Evolutionary conservation across 2,113 vertebrate species (phyloP).

Genomic region (Thinocorus orbignyianus): DNA sequence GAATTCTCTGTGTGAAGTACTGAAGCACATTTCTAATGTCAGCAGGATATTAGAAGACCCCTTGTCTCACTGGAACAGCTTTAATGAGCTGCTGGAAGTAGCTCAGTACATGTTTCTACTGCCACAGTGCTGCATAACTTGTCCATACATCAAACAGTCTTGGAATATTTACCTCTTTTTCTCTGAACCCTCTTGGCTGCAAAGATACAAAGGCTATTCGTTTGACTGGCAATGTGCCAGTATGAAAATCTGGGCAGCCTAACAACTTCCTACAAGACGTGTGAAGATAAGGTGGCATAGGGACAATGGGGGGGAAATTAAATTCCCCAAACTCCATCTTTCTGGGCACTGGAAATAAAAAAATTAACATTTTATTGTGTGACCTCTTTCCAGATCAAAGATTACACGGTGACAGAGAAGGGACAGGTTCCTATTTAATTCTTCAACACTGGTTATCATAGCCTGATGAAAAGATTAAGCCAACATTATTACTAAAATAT

Average conservation of each 20-base stretch:
- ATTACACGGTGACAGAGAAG: not conserved
- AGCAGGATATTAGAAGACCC: conserved; percentile 33
- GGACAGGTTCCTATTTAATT: not conserved
- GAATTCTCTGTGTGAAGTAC: conserved; percentile 3
- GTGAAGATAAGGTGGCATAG: not conserved
- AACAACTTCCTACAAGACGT: not conserved
- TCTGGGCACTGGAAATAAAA: not conserved
- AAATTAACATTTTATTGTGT: not conserved
- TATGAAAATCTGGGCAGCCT: not conserved
- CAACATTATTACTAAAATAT: not conserved
- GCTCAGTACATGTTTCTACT: not conserved
- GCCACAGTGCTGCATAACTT: conserved; percentile 6
- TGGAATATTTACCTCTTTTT: conserved; percentile 27
- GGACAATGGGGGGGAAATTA: conserved; percentile 49
- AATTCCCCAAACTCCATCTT: not conserved
- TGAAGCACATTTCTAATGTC: conserved; percentile 16
- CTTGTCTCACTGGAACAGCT: conserved; percentile 33
- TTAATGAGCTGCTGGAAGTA: conserved; percentile 43
- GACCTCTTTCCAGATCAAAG: conserved; percentile 5
- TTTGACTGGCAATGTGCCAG: not conserved
- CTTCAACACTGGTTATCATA: not conserved
- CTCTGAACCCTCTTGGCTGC: not conserved
- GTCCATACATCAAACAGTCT: conserved; percentile 16
- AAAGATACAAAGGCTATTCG: conserved; percentile 6
- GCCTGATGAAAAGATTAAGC: not conserved